A percentile compares a stretch with the other conserved stretches of the same genome.
Conservation (phyloP, 2,797 vertebrate genomes). For the Lithobates pipiens region DNA sequence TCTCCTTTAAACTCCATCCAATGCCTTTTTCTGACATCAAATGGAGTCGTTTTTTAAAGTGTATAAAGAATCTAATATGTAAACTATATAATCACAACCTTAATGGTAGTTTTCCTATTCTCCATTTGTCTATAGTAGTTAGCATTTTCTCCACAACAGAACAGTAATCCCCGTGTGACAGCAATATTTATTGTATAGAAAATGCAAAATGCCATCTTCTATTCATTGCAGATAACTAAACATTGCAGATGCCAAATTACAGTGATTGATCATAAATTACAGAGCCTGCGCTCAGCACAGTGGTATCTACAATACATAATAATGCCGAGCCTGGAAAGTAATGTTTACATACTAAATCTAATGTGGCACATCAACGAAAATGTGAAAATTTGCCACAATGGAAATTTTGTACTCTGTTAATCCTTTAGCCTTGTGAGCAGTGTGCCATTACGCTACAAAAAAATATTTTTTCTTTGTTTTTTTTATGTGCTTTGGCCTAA, state of each 20-base stretch:
- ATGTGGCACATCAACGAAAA: background rate
- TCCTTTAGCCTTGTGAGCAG: background rate
- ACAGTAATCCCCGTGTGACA: background rate
- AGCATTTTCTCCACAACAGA: background rate
- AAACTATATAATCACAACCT: background rate
- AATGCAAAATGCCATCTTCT: constrained; percentile 19
- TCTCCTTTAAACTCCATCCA: background rate
- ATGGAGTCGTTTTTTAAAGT: background rate
- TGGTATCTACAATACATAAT: constrained; percentile 1
- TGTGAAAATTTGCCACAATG: background rate
- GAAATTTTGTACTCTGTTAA: background rate
- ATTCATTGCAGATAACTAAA: constrained; percentile 17
- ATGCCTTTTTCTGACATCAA: background rate
- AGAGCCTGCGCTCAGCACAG: constrained; percentile 11
- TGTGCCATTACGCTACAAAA: background rate
- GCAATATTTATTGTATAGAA: constrained; percentile 2
- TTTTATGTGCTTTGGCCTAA: background rate
- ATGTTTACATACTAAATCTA: constrained; percentile 5
- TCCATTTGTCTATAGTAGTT: background rate
- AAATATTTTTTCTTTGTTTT: background rate
- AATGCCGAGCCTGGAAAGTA: background rate
- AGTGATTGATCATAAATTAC: constrained; percentile 26
- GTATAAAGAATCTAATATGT: background rate
- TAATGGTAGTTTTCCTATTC: background rate
- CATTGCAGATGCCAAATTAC: background rate